Percentiles rank a stretch among this genome's conserved stretches.
Conservation (phyloP, 2,113 vertebrate genomes). For the Chiloscyllium plagiosum region DNA sequence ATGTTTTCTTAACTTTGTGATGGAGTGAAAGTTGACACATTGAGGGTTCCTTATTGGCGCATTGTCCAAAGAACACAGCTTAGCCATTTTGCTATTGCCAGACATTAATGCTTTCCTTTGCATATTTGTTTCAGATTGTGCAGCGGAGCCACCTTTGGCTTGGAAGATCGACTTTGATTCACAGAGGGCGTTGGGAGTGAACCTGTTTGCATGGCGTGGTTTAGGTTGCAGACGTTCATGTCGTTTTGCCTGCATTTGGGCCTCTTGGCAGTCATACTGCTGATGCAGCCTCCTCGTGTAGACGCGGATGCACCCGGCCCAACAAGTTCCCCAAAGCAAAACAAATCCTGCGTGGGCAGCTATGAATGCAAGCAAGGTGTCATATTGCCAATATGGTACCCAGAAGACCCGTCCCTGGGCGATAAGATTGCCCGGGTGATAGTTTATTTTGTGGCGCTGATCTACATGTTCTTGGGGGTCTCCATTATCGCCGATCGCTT, state of each 20-base stretch:
- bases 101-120: constrained; percentile 47
- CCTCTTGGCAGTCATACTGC: constrained; percentile 75
- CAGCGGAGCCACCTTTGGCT: constrained; percentile 54
- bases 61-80: constrained; percentile 44
- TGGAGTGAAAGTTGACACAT: no score
- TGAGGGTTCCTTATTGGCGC: not conserved
- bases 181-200: constrained; percentile 46
- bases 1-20: not conserved
- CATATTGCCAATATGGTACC: constrained; percentile 97
- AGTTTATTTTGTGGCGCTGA: constrained; percentile 95
- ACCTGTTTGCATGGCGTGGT: constrained; percentile 84
- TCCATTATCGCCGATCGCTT: constrained; percentile 98
- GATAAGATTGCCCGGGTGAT: constrained; percentile 98
- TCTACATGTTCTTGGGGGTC: constrained; percentile 98
- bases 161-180: constrained; percentile 39
- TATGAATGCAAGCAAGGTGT: constrained; percentile 84
- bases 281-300: constrained; percentile 71
- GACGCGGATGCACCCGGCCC: constrained; percentile 74
- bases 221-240: constrained; percentile 77
- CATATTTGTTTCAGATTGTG: constrained; percentile 50
- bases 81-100: constrained; percentile 44
- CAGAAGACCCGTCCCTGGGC: constrained; percentile 93
- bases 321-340: constrained; percentile 61
- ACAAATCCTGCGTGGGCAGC: constrained; percentile 73
- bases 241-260: constrained; percentile 87